Evolutionary conservation across 2,797 vertebrate genomes (phyloP).

Genomic region (Jordanella pulchra): DNA sequence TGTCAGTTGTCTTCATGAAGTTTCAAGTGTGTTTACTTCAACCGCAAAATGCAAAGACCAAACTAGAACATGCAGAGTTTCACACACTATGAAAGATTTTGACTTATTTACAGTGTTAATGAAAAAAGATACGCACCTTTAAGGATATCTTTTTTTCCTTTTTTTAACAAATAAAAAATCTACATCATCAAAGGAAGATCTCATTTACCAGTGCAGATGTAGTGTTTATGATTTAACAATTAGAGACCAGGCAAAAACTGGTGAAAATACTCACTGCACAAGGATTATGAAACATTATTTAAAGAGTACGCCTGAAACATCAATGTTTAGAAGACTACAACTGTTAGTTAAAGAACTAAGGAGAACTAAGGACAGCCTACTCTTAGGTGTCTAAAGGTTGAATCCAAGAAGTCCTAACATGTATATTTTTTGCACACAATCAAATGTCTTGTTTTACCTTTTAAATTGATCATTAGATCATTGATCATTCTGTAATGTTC

Average conservation of each 20-base stretch:
- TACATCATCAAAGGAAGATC: background rate
- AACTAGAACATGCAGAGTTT: constrained; percentile 8
- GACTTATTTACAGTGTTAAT: background rate
- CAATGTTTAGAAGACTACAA: too few relatives aligned
- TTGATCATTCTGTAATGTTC: too few relatives aligned
- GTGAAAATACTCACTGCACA: too few relatives aligned
- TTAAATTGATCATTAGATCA: too few relatives aligned
- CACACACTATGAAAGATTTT: constrained; percentile 3
- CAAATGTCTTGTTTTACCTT: too few relatives aligned
- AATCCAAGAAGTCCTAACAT: too few relatives aligned
- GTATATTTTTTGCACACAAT: too few relatives aligned
- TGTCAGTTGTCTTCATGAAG: constrained; percentile 12
- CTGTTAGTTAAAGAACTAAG: too few relatives aligned
- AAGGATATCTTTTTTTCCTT: background rate
- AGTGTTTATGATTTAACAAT: background rate
- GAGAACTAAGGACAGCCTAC: too few relatives aligned
- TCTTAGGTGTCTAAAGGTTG: too few relatives aligned
- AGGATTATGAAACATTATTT: too few relatives aligned
- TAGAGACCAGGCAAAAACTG: background rate
- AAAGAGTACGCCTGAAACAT: too few relatives aligned
- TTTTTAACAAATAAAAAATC: background rate
- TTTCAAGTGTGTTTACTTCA: background rate
- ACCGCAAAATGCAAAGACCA: background rate
- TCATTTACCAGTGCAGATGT: background rate
- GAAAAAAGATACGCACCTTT: background rate